Base-by-base conservation (phyloP, 2,113 vertebrate genomes). In the Varanus komodoensis region DNA sequence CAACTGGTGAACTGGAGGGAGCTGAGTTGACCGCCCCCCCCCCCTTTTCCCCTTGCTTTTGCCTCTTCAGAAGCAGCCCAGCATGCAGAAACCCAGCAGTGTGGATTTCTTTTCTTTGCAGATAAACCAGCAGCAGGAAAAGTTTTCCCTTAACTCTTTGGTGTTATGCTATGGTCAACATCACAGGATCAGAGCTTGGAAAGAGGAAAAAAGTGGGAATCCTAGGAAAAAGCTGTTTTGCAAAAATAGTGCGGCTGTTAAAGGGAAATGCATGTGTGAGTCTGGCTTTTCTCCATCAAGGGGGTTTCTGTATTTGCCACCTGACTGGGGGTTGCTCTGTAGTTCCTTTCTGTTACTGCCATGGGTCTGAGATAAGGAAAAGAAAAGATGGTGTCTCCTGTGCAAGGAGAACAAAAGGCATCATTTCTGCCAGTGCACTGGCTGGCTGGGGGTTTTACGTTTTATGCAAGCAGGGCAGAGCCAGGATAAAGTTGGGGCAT, bases 341-440 rank as follows among this genome's bases (percentile, higher is more conserved):
- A 32, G 29, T 14, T 32, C n/a, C n/a, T 48, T 17, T 5, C 34
- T 23, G 11, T 8, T 7, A 4, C 21, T 2, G 27, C 32, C 14
- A 82, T 38, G 19, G n/a, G 3, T 23, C 9, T 85, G 68, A 12
- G 64, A 48, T 14, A 44, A 19, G 48, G 14, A 50, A 23, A 50
- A 23, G 84, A 32, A 73, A 74, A 3, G 38, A 44, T 44, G 38
- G 38, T 3, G 38, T 44, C 38, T 44, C 38, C 38, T 44, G 2
- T 44, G 2, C 3, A 1, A 44, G 19, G 86, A 64, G 79, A 95
- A 92, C 90, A 93, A 80, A 44, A 90, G 91, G 87, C 44, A 50
- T 34, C 11, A 4, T 73, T 14, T 85, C 67, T 14, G 29, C 38
- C 38, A 1, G 67, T 25, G 25, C 11, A 32, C 1, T 44, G 8